Evolutionary conservation across 2,888 invertebrate species (phyloP), one percentile per base, ranked within the genome.

Genomic region (Mythimna loreyi): DNA sequence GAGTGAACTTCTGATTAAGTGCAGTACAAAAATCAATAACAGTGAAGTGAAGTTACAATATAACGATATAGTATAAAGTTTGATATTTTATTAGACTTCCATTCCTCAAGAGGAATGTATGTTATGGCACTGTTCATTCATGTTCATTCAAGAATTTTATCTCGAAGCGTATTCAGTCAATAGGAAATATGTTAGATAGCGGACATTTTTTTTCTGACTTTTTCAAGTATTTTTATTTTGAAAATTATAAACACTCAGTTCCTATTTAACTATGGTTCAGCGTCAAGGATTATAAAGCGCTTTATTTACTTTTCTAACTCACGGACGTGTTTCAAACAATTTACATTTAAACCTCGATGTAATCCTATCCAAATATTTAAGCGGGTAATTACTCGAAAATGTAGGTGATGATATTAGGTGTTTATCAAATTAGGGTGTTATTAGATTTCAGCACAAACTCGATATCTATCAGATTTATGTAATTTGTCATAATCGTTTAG

Each of bases 311-410:
- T 76, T 80, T 60, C 30, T 40, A 49, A 61, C 63, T 57, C 59
- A 25, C 77, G 45, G 19, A 25, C 52, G 36, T 45, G 52, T 21
- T 45, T 76, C 52, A 50, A 64, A 61, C 23, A 80, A 61, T 77
- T 80, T 64, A 70, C 53, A 64, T 70, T 53, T 47, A 80, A 80
- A 70, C 53, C 76, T 45, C 33, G 30, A 62, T 75, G 53, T 77
- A 70, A 80, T 77, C 76, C 76, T 70, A 61, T 70, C 49, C 50
- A 76, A 80, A 80, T 80, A 80, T 80, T 80, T 80, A 76, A 60
- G 70, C 45, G 80, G 56, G 60, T 69, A 76, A 76, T 80, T 80
- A 74, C 23, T 47, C 21, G 25, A 56, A 11, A 76, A 80, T 64
- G 56, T 53, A 52, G 53, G 53, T 58, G 68, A 62, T 67, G 43